These are phyloP conservation scores for Drosophila austrosaltans DNA, from an alignment of 2,888 invertebrate genomes.

Conservation along the genomic window DNA sequence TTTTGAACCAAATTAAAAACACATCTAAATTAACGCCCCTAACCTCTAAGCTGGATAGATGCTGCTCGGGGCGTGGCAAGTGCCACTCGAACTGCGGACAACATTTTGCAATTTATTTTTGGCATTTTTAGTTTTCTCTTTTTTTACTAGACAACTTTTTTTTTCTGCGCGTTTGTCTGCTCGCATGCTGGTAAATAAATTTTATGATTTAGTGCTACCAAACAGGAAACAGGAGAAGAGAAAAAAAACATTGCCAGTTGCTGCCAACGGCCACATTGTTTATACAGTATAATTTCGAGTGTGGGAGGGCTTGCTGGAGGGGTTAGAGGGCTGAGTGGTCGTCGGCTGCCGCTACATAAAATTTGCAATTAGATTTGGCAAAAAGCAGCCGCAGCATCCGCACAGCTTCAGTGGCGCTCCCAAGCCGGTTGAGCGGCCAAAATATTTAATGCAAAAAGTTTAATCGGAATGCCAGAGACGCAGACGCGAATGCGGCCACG, in stretches of 20 bases:
- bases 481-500: slow-evolving; percentile 23
- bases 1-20: slow-evolving; percentile 62
- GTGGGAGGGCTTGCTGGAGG: slow-evolving; percentile 36
- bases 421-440: slow-evolving; percentile 23
- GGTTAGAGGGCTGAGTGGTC: slow-evolving; percentile 28
- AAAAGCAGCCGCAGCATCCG: slow-evolving; percentile 64
- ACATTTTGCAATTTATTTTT: slow-evolving; percentile 58
- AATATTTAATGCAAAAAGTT: slow-evolving; percentile 73
- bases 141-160: slow-evolving; percentile 9
- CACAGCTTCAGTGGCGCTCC: slow-evolving; percentile 28
- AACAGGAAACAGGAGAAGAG: slow-evolving; percentile 42
- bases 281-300: slow-evolving; percentile 45
- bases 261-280: slow-evolving; percentile 44
- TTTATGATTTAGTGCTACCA: slow-evolving; percentile 65
- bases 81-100: slow-evolving; percentile 51
- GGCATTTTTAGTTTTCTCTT: slow-evolving; percentile 35
- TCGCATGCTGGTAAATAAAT: slow-evolving; percentile 56
- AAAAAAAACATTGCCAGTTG: slow-evolving; percentile 36
- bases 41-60: background rate
- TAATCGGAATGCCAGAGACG: slow-evolving; percentile 58
- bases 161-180: slow-evolving; percentile 17
- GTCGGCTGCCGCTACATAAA: slow-evolving; percentile 61
- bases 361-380: slow-evolving; percentile 75
- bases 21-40: slow-evolving; percentile 65
- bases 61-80: slow-evolving; percentile 14